Base-by-base conservation (phyloP, 2,797 vertebrate genomes). In the Babyrousa celebensis region DNA sequence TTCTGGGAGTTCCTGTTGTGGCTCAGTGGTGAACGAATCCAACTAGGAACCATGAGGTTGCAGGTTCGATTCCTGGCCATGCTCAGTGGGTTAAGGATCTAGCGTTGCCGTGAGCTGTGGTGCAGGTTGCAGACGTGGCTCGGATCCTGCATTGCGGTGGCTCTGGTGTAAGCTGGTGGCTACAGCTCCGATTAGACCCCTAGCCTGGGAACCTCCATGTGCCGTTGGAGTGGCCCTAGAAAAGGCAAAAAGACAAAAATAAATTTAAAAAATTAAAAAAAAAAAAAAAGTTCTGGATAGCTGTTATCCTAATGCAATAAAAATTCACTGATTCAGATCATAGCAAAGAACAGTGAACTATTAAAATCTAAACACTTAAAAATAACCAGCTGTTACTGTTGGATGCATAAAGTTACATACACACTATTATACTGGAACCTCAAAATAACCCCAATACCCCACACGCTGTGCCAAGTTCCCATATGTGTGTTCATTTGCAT, bases 301-400 rank as follows among this genome's bases (percentile, higher is more conserved):
- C 15, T 91, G 17, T 84, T 65, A 58, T 68, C 29, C 80, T 90
- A 52, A 62, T 71, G 32, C 56, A 91, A 56, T 87, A 85, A 54
- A 90, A 90, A 92, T 12, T n/a, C 54, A 89, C 0, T 58, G 25
- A 67, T 18, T 67, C 89, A 77, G 54, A 95, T 92, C 62, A 93
- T 2, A 84, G 27, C 18, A 77, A 87, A 96, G 63, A 89, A 77
- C 1, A 75, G 21, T 68, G 40, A 89, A 87, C 60, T 93, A 63
- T 54, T 91, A 43, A 92, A 85, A 72, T 56, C 62, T 63, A 87
- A 86, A 79, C 40, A 95, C 82, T 94, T 91, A 25, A 11, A 89
- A 86, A 56, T 29, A 70, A 82, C 21, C 63, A 82, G 40, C 11
- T 71, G 12, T 68, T 85, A 58, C 0, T 70, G 32, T 27, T 43